Evolutionary conservation across 2,797 vertebrate species (phyloP), one percentile per base, ranked within the genome.

Genomic region (Manis crassicaudata): DNA sequence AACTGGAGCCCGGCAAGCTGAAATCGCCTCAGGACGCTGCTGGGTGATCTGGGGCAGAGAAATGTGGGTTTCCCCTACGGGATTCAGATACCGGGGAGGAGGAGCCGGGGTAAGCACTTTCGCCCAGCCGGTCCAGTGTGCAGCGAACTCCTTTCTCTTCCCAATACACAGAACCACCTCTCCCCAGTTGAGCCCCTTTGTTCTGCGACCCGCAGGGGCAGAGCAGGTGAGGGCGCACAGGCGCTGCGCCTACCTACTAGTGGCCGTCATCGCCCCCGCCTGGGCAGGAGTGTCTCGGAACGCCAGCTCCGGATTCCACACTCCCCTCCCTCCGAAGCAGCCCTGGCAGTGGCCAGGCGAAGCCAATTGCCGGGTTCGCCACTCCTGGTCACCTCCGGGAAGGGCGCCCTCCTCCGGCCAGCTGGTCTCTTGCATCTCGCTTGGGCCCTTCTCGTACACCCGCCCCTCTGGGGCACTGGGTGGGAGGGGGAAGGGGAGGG

Each of bases 321-420:
- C 86, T 46, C 56, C 18, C 12, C 1, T 20, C 21, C 29, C 43
- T 35, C 29, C 6, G 5, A 70, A 58, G 62, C 89, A 35, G 62
- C 63, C 12, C 27, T 0, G 56, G 92, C 95, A 67, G 87, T 85
- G 96, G 88, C 32, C 80, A 12, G 8, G 82, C 72, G 21, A 50
- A 91, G 58, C 65, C 79, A 7, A 7, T 0, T 1, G 73, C 84
- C 95, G 94, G 95, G 90, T 96, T 95, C 90, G 27, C 6, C 0
- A 65, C 73, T 80, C 58, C 14, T 0, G 2, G n/a, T 54, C 75
- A 20, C 83, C 77, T 87, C 86, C 92, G 7, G 84, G 80, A 94
- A 96, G 87, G 91, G 97, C 95, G 96, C 97, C 97, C 97, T 96
- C 97, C 94, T 90, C 86, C 46, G 95, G 94, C 90, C 37, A 72